Evolutionary conservation across 2,888 invertebrate genomes (phyloP), one percentile per base, ranked within the genome.

Genomic region (Carterocephalus palaemon): DNA sequence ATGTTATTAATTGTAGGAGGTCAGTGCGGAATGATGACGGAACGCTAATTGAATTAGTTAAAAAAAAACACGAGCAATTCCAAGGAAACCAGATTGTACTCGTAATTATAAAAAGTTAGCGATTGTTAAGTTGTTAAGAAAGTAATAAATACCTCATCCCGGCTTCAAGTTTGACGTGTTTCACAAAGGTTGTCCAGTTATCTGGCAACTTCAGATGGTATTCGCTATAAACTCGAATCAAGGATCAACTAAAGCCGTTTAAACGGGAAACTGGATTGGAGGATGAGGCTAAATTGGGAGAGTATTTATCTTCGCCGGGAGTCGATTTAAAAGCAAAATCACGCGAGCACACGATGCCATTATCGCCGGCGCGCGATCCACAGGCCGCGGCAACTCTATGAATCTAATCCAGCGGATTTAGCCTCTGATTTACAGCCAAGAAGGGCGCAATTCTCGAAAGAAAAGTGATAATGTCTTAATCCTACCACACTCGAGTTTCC

Each of bases 381-480:
- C 81, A 81, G 84, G 83, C 83, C 78, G 82, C 73, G 77, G 75
- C 75, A 79, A 86, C 79, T 85, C 86, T 84, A 85, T 84, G 81
- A 80, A 82, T 87, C 86, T 88, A 87, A 88, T 89, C 89, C 88
- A 67, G 74, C 71, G 88, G 86, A 85, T 86, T 83, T 82, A 79
- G 77, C 74, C 75, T 65, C 85, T 88, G 89, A 88, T 88, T 88
- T 88, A 86, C 83, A 84, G 84, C 72, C 74, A 64, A 70, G 65
- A 73, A 76, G 81, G 84, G 83, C 82, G 76, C 74, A 72, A 72
- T 72, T 78, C 76, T 77, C 62, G 70, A 88, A 89, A 88, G 89
- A 89, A 90, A 89, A 90, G 89, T 89, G 89, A 89, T 90, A 89
- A 90, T 89, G 89, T 89, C 89, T 89, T 89, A 89, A 89, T 88